Percentiles rank a stretch among this genome's conserved stretches.
Conservation (phyloP, 2,888 invertebrate genomes). For the Sinohyriopsis cumingii region DNA sequence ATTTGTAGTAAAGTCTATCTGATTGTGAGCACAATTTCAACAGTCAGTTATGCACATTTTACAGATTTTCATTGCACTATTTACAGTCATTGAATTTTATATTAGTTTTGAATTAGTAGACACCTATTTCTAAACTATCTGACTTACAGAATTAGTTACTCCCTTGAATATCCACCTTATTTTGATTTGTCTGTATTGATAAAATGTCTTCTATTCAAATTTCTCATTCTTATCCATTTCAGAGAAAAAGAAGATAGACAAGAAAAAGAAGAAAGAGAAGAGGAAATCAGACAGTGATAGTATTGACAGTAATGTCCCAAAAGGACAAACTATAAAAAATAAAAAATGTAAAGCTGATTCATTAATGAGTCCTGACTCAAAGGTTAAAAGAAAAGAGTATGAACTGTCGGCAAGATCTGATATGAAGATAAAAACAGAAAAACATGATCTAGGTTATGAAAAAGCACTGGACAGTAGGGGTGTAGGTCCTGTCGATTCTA, state of each 20-base stretch:
- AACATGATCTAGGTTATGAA: slow-evolving; percentile 44
- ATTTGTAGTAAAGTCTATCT: no score
- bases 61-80: neutral
- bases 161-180: no score
- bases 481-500: neutral
- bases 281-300: slow-evolving; percentile 28
- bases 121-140: neutral
- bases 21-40: no score
- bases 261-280: slow-evolving; percentile 38
- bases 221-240: neutral
- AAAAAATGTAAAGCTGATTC: neutral
- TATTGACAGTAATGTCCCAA: slow-evolving; percentile 12
- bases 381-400: neutral
- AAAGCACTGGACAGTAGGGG: slow-evolving; percentile 13
- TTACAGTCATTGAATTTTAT: neutral
- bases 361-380: slow-evolving; percentile 4
- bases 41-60: neutral
- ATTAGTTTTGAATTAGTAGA: no score
- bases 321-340: neutral
- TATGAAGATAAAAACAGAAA: slow-evolving; percentile 43
- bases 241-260: slow-evolving; percentile 57
- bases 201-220: neutral
- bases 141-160: no score
- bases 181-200: no score
- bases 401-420: neutral